Conservation (phyloP, 2,797 vertebrate species). For the Yasuhikotakia modesta region DNA sequence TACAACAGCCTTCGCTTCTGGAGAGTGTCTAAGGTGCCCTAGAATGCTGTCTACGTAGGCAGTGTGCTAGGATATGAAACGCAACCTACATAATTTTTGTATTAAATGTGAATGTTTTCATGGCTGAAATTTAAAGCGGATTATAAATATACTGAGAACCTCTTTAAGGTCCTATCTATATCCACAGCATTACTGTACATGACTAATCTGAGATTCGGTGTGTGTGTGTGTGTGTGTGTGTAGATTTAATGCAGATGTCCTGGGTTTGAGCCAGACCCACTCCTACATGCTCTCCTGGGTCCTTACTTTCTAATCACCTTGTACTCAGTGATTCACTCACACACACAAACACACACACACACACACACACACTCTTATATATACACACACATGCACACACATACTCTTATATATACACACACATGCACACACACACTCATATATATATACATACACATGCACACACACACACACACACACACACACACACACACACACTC, state of each 20-base stretch:
- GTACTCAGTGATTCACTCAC: conserved; percentile 28
- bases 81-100: neutral
- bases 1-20: neutral
- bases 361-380: conserved; percentile 30
- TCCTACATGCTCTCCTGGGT: conserved; percentile 42
- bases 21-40: neutral
- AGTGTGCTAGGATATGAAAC: neutral
- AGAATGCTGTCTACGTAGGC: neutral
- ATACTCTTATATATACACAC: conserved; percentile 21
- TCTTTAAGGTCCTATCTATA: neutral
- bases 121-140: neutral
- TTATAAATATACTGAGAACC: neutral
- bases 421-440: conserved; percentile 28
- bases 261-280: conserved; percentile 50
- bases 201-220: conserved; percentile 7
- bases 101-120: neutral
- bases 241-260: conserved; percentile 59
- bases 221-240: neutral
- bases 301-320: conserved; percentile 36
- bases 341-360: conserved; percentile 25
- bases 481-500: conserved; percentile 17
- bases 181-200: neutral
- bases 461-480: conserved; percentile 25
- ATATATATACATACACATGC: conserved; percentile 31
- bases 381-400: too few species aligned